Percentiles rank a stretch among this genome's conserved stretches.
Conservation (phyloP, 1,140 invertebrate species). For the Berghia stephanieae region DNA sequence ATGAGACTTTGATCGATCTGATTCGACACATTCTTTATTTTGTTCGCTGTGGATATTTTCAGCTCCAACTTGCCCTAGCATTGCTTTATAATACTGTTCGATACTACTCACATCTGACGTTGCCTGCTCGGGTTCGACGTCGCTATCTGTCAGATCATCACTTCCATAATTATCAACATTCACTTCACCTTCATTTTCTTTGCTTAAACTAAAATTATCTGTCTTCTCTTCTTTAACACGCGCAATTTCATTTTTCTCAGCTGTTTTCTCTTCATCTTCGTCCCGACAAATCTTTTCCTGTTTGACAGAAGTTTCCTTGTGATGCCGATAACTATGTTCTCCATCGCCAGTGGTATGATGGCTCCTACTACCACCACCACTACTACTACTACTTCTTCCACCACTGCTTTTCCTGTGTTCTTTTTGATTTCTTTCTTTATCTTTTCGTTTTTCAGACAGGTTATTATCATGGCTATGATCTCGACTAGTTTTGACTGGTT, state of each 20-base stretch:
- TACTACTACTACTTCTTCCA: not conserved
- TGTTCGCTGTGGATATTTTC: not conserved
- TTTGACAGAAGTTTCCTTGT: conserved; percentile 18
- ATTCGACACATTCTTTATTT: too few relatives aligned
- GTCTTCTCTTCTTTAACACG: too few relatives aligned
- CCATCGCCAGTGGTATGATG: conserved; percentile 23
- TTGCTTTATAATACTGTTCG: conserved; percentile 7
- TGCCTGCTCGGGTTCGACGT: not conserved
- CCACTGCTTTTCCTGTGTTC: not conserved
- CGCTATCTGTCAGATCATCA: conserved; percentile 11
- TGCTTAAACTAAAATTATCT: conserved; percentile 26
- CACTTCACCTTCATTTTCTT: conserved; percentile 2
- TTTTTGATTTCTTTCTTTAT: not conserved
- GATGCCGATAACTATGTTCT: conserved; percentile 28
- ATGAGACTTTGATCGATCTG: too few relatives aligned
- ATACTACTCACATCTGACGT: not conserved
- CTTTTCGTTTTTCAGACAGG: too few relatives aligned
- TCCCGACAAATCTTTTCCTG: too few relatives aligned
- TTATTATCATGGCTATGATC: too few relatives aligned
- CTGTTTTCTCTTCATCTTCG: too few relatives aligned
- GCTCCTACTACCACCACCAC: not conserved
- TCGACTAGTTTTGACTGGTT: too few relatives aligned
- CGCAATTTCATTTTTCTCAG: too few relatives aligned
- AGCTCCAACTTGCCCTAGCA: not conserved
- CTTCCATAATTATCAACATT: not conserved